Conservation (phyloP, 2,888 invertebrate genomes). For the Mactromeris polynyma region DNA sequence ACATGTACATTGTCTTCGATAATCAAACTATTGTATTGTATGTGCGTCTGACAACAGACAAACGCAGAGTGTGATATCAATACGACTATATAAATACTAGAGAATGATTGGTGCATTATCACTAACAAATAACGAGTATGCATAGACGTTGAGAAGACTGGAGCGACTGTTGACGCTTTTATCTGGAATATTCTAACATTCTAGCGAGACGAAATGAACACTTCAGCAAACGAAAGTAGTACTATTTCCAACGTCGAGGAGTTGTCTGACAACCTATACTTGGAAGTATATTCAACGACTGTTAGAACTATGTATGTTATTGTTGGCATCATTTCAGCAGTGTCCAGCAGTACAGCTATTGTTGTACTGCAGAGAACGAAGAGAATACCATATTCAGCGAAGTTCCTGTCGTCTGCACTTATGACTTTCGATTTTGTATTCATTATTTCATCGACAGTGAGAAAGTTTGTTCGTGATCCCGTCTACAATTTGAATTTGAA, state of each 20-base stretch:
- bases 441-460: not conserved
- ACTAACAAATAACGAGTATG: too few relatives aligned
- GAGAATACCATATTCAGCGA: slow-evolving; percentile 23
- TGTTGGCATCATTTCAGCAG: slow-evolving; percentile 1
- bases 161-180: too few relatives aligned
- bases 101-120: not conserved
- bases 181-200: too few relatives aligned
- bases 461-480: slow-evolving; percentile 20
- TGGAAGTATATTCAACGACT: not conserved
- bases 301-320: not conserved
- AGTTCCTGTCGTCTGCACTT: slow-evolving; percentile 28
- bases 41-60: too few relatives aligned
- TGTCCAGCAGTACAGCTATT: not conserved
- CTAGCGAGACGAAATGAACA: not conserved
- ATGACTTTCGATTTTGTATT: slow-evolving; percentile 12
- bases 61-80: too few relatives aligned
- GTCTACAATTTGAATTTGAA: slow-evolving; percentile 8
- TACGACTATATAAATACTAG: too few relatives aligned
- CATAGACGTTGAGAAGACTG: too few relatives aligned
- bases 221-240: not conserved
- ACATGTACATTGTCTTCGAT: too few relatives aligned
- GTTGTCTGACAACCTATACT: not conserved
- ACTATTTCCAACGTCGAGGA: not conserved
- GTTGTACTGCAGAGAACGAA: not conserved
- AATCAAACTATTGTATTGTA: too few relatives aligned